These are phyloP conservation scores for Beris chalybata DNA, from an alignment of 2,888 invertebrate species.

Conservation along the genomic window DNA sequence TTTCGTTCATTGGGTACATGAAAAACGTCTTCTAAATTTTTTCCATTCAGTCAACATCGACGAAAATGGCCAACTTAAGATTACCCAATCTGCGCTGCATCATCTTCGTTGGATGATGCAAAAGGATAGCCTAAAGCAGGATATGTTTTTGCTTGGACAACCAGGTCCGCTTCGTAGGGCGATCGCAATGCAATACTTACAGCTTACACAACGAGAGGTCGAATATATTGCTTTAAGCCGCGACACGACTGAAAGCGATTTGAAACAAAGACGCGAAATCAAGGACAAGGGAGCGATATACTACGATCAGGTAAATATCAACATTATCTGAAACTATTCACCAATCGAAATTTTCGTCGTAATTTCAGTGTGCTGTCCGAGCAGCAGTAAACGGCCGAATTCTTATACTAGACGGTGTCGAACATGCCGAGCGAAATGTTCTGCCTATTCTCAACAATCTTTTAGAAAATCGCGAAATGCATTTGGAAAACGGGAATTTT, in stretches of 20 bases:
- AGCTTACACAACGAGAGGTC: conserved; percentile 84
- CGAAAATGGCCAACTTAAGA: conserved; percentile 60
- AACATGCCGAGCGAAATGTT: conserved; percentile 97
- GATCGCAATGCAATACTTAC: conserved; percentile 85
- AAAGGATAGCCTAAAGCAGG: conserved; percentile 89
- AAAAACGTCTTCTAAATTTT: background rate
- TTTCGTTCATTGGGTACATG: too few species aligned
- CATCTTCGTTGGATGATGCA: conserved; percentile 96
- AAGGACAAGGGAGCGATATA: conserved; percentile 84
- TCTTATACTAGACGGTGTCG: conserved; percentile 91
- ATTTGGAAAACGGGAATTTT: conserved; percentile 94
- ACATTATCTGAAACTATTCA: background rate
- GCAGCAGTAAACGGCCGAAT: conserved; percentile 89
- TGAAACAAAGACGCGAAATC: conserved; percentile 94
- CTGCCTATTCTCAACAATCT: conserved; percentile 94
- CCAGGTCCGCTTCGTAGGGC: conserved; percentile 81
- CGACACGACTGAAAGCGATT: conserved; percentile 95
- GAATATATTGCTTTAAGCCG: conserved; percentile 93
- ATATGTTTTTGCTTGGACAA: conserved; percentile 90
- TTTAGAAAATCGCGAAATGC: conserved; percentile 97
- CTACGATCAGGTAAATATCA: conserved; percentile 79
- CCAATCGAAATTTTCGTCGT: background rate
- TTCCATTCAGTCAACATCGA: conserved; percentile 56
- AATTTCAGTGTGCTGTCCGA: conserved; percentile 80
- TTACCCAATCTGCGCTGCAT: conserved; percentile 73